Conservation (phyloP, 2,113 vertebrate genomes). For the Perognathus longimembris region DNA sequence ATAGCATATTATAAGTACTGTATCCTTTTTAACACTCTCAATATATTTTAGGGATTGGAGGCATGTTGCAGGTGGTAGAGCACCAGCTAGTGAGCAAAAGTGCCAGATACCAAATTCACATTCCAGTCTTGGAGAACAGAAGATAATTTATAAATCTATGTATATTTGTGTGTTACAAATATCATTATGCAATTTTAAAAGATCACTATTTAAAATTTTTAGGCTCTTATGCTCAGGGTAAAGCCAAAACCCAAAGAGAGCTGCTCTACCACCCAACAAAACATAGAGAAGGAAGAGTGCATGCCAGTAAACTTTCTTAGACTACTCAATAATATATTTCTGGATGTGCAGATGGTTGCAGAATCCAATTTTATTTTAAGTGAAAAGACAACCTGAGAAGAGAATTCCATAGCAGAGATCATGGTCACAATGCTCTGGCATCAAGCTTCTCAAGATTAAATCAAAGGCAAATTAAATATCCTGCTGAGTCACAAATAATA, state of each 20-base stretch:
- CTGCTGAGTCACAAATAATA: constrained; percentile 66
- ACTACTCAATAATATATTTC: neutral
- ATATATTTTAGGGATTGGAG: neutral
- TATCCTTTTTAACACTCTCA: neutral
- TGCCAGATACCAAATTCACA: no score
- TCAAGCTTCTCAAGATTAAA: constrained; percentile 64
- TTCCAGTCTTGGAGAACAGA: no score
- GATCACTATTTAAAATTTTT: neutral
- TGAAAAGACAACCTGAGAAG: constrained; percentile 55
- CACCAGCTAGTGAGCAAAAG: no score
- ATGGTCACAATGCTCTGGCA: constrained; percentile 74
- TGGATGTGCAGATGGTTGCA: constrained; percentile 51
- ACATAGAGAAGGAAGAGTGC: neutral
- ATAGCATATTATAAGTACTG: neutral
- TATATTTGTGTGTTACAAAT: neutral
- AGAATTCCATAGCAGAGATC: constrained; percentile 48
- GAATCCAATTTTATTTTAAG: constrained; percentile 72
- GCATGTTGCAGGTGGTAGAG: no score
- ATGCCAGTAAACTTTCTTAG: constrained; percentile 2
- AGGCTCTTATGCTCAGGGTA: neutral
- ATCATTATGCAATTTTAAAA: neutral
- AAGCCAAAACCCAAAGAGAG: constrained; percentile 5
- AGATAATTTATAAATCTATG: neutral
- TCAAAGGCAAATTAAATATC: constrained; percentile 76
- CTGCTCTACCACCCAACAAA: neutral